These are phyloP conservation scores for Myocastor coypus DNA, from an alignment of 2,113 vertebrate species.

Conservation along the genomic window DNA sequence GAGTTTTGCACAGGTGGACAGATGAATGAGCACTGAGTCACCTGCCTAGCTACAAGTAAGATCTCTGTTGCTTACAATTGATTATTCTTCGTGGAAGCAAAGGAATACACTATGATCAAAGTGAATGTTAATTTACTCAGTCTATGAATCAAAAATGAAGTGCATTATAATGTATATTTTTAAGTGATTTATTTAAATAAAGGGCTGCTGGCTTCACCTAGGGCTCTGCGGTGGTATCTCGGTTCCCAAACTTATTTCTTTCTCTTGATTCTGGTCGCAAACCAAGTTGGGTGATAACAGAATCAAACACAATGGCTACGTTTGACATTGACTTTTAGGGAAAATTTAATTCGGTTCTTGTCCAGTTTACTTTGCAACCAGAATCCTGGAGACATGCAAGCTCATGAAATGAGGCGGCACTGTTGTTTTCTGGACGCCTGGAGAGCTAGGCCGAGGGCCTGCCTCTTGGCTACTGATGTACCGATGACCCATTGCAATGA, in stretches of 20 bases:
- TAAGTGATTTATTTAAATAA: neutral
- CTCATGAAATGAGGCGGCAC: neutral
- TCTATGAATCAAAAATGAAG: conserved; percentile 60
- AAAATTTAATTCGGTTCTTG: neutral
- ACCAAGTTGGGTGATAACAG: neutral
- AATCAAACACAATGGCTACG: neutral
- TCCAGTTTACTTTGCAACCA: neutral
- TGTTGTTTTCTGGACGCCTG: conserved; percentile 27
- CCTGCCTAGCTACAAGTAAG: neutral
- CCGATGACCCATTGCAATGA: neutral
- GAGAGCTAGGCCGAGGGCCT: neutral
- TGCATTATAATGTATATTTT: neutral
- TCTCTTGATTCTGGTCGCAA: neutral
- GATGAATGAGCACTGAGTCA: neutral
- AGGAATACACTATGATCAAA: conserved; percentile 59
- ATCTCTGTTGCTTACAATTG: neutral
- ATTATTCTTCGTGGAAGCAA: neutral
- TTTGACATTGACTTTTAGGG: neutral
- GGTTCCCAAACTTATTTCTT: neutral
- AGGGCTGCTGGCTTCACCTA: neutral
- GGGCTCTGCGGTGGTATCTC: neutral
- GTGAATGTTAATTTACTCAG: conserved; percentile 67
- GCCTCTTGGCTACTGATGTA: neutral
- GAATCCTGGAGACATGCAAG: neutral
- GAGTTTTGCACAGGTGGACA: neutral